phyloP scores from a whole-genome alignment of 2,113 vertebrate genomes.

The Entosphenus tridentatus region DNA sequence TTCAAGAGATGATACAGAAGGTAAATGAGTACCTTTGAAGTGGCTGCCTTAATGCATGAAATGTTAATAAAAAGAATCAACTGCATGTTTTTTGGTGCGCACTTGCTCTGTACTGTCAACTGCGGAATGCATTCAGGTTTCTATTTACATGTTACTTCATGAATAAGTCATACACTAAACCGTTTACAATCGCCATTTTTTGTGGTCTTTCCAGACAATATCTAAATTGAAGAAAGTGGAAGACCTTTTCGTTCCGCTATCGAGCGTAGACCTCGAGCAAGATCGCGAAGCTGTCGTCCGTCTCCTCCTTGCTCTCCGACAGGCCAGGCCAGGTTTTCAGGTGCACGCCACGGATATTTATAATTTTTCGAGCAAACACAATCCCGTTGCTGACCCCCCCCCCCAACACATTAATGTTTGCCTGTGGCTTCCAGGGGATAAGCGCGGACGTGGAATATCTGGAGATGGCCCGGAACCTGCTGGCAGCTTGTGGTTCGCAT shows the following conservation, averaged over 20 bases:
- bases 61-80: too few species aligned
- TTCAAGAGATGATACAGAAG: too few species aligned
- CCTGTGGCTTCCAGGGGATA: conserved; percentile 27
- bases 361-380: too few species aligned
- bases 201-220: conserved; percentile 22
- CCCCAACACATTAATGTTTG: not conserved
- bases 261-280: conserved; percentile 30
- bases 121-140: too few species aligned
- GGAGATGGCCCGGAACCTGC: conserved; percentile 28
- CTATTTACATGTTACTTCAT: too few species aligned
- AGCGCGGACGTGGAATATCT: conserved; percentile 37
- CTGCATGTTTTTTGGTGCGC: too few species aligned
- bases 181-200: not conserved
- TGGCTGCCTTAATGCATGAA: too few species aligned
- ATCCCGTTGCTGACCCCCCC: not conserved
- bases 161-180: conserved; percentile 1
- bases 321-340: conserved; percentile 38
- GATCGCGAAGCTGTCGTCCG: conserved; percentile 22
- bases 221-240: conserved; percentile 27
- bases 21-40: too few species aligned
- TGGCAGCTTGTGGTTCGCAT: conserved; percentile 24
- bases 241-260: conserved; percentile 22
- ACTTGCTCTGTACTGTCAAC: too few species aligned
- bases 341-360: conserved; percentile 16
- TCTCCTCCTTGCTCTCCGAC: conserved; percentile 30